Evolutionary conservation across 2,113 vertebrate species (phyloP), one percentile per base, ranked within the genome.

Genomic region (Triplophysa dalaica): DNA sequence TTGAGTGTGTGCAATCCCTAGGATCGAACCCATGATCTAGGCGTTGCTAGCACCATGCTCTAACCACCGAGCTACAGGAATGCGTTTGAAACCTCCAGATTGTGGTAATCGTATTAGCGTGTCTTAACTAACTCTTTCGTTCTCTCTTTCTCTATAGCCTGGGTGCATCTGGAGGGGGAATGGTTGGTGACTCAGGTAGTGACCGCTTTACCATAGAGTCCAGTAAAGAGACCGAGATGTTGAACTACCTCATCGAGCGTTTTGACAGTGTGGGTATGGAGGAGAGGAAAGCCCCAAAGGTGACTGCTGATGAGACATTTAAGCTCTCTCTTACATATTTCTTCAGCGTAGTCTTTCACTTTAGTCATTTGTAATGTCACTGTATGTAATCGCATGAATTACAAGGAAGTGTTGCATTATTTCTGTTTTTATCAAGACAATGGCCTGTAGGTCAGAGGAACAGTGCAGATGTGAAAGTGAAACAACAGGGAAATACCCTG

Each of bases 201-300:
- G 98, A 99, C 91, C 95, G 95, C 86, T 99, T 99, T 90, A 96
- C 95, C 90, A 99, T 99, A 79, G 98, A 99, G 86, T 88, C 90
- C 0, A 98, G 98, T 91, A 98, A 98, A 87, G 98, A 99, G 93
- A 99, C 98, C 22, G 97, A 99, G 90, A 98, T 99, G 98, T 94
- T 99, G 92, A 99, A 99, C 97, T 99, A 99, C 97, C 98, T 99
- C 98, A 98, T 99, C 41, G 98, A 99, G 93, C 98, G 98, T 89
- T 99, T 99, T 90, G 98, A 99, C 92, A 95, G 96, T 87, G 96
- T 98, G 91, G 97, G 97, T 87, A 99, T 99, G 92, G 98, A 99
- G 87, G 97, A 98, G 89, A 96, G 96, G 83, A 99, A 98, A 93
- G 96, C 97, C 89, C 98, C 98, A 89, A 99, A 99, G 96, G 98